Percentiles rank a stretch among this genome's conserved stretches.
Evolutionary conservation across 2,888 invertebrate species (phyloP).

Genomic region (Morpho helenor): DNA sequence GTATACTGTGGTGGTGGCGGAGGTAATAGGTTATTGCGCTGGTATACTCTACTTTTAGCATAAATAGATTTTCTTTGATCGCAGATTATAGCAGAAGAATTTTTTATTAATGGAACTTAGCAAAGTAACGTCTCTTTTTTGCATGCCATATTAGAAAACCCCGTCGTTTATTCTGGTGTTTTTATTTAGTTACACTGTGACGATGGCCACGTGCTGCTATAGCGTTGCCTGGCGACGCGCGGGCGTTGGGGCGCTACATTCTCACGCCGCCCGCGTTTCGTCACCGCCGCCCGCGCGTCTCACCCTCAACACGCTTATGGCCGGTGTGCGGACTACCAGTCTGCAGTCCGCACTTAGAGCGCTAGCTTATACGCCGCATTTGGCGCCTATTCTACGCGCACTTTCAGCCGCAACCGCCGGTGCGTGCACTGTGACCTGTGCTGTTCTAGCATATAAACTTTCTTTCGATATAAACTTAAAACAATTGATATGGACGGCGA

Average conservation of each 20-base stretch:
- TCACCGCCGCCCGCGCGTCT: constrained; percentile 21
- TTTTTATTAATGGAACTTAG: too few species aligned
- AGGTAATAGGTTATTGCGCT: too few species aligned
- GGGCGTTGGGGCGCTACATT: constrained; percentile 54
- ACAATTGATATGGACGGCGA: constrained; percentile 54
- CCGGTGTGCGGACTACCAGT: constrained; percentile 25
- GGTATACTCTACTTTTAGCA: too few species aligned
- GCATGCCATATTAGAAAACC: too few species aligned
- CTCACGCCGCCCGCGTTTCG: constrained; percentile 33
- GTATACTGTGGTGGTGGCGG: too few species aligned
- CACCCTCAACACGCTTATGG: constrained; percentile 25
- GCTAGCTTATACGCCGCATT: constrained; percentile 14
- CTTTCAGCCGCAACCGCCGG: constrained; percentile 22
- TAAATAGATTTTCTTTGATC: too few species aligned
- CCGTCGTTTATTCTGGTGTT: neutral
- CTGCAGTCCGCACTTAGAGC: constrained; percentile 18
- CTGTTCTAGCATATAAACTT: neutral
- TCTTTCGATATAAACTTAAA: too few species aligned
- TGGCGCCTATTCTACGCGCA: constrained; percentile 21
- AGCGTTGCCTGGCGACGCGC: constrained; percentile 37
- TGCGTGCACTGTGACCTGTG: constrained; percentile 16
- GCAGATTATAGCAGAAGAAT: too few species aligned
- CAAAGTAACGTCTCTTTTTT: too few species aligned
- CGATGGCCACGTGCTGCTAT: constrained; percentile 54
- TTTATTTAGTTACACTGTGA: constrained; percentile 36